Base-by-base conservation (phyloP, 1,140 invertebrate genomes). In the Bombyx mandarina region DNA sequence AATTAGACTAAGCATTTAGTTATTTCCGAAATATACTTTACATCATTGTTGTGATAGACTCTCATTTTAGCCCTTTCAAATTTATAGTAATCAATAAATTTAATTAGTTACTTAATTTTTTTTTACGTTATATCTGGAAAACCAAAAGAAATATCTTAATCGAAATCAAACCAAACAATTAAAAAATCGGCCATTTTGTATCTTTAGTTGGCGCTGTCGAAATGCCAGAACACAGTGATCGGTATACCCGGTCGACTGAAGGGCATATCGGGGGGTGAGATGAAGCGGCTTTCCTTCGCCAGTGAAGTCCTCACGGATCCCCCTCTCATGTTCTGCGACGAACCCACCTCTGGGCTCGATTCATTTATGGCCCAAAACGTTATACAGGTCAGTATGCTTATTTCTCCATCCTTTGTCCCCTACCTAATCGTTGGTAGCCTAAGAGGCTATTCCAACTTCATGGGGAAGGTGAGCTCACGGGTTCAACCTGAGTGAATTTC, bases 261-360 rank as follows among this genome's bases (percentile, higher is more conserved):
- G 88, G 97, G 97, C 0, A 94, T 99, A 43, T 99, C 97, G 0
- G 97, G 97, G 12, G 98, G 98, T 1, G 98, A 99, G 88, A 95
- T 94, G 89, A 98, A 98, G 81, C 90, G 98, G 66, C 85, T 99
- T n/a, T 94, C 97, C 0, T 98, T 99, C 85, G 98, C 97, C 43
- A 96, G 96, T 1, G 98, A 99, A 89, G 95, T 98, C 52, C 88
- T 99, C 22, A 99, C 97, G 0, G 94, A 99, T 89, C 98, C 98
- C 2, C 94, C 96, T 1, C 84, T 99, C 45, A 92, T 99, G 91
- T 97, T 99, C 76, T 99, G 97, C 82, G 98, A 99, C 79, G 98
- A 99, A 77, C 97, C 98, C 1, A 99, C 98, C 0, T 98, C 94
- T 0, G 95, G 94, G 7, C 82, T 96, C 51, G 95, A 96, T 77